Evolutionary conservation across 2,797 vertebrate species (phyloP), one percentile per base, ranked within the genome.

Genomic region (Spizella passerina): DNA sequence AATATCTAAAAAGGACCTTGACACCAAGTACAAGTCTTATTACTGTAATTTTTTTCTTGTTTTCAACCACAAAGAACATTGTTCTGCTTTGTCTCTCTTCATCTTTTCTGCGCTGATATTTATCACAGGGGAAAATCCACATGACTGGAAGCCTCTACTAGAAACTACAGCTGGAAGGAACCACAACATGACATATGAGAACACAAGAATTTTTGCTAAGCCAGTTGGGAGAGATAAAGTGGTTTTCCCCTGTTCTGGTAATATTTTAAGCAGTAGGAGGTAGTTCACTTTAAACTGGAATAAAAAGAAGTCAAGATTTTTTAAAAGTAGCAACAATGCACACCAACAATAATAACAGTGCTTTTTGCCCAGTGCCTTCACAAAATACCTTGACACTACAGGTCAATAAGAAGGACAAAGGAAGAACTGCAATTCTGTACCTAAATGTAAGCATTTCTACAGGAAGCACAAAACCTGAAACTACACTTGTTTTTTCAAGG

Each of bases 401-500:
- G 65, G 43, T 95, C 56, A 96, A 10, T 64, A 82, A 88, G 56
- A 82, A 90, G 83, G 71, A 81, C 49, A 93, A 86, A 91, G 29
- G 70, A 79, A 95, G 90, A 72, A 43, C 61, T 6, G 2, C 55
- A 57, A 63, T 72, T 96, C 82, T 39, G 7, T 85, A 47, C 43
- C 59, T 92, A 36, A 59, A 72, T 52, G 44, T 27, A 94, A 82
- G 65, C 20, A 15, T 41, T 85, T 83, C 84, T 70, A 81, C 4
- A 93, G 38, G 34, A 90, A 91, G n/a, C 50, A 88, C 43, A 79
- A 73, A 90, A 82, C 60, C 82, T 80, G 78, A 71, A 96, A 88
- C 21, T 20, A 83, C 26, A 21, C 17, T 3, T 55, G 36, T 70
- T 75, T 78, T 90, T 77, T 22, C 41, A 87, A 69, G 76, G 57